A percentile compares a stretch with the other conserved stretches of the same genome.
These are phyloP conservation scores for Drosophila formosana DNA, from an alignment of 2,888 invertebrate genomes.

Conservation along the genomic window DNA sequence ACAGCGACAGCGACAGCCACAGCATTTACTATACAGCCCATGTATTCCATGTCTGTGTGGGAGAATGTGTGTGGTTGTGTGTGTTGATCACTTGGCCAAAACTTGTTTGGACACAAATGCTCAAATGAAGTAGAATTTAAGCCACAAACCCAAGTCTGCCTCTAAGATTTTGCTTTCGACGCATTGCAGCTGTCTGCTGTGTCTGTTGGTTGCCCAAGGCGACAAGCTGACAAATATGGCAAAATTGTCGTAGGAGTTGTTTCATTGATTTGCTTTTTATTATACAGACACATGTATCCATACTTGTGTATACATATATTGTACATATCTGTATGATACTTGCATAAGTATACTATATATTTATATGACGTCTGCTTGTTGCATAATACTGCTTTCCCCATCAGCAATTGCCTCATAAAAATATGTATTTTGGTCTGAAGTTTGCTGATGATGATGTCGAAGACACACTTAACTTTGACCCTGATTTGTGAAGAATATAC, in stretches of 20 bases:
- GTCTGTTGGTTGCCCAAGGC: conserved; percentile 56
- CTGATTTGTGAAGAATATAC: background rate
- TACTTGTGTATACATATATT: background rate
- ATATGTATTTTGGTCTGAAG: background rate
- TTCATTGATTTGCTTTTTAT: background rate
- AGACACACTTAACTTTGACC: background rate
- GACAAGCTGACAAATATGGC: conserved; percentile 67
- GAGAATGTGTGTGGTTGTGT: conserved; percentile 13
- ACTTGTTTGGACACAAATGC: conserved; percentile 60
- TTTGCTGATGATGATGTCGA: background rate
- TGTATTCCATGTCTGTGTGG: conserved; percentile 1
- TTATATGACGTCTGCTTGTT: background rate
- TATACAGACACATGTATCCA: background rate
- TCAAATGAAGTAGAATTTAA: conserved; percentile 50
- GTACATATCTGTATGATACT: background rate
- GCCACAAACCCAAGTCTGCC: conserved; percentile 38
- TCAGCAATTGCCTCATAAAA: background rate
- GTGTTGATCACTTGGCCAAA: conserved; percentile 37
- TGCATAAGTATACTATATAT: conserved; percentile 1
- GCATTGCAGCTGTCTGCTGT: conserved; percentile 36
- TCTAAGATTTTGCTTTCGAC: conserved; percentile 34
- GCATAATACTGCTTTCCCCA: background rate
- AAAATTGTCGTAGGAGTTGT: conserved; percentile 66
- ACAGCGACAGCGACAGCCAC: no score
- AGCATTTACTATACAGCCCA: background rate